A percentile compares a stretch with the other conserved stretches of the same genome.
Conservation (phyloP, 2,888 invertebrate genomes). For the Sceliomorpha sp. region DNA sequence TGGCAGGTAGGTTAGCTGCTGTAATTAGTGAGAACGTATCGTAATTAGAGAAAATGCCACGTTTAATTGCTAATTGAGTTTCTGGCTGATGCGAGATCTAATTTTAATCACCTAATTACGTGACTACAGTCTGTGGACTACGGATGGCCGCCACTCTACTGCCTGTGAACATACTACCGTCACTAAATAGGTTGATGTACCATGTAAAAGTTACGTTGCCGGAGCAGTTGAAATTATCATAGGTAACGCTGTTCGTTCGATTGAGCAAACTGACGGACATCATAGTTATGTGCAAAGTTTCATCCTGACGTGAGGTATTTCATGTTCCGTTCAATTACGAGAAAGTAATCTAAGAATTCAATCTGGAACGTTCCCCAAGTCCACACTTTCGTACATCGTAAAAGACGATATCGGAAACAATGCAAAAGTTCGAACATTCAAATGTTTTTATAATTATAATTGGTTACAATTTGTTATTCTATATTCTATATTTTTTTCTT, state of each 20-base stretch:
- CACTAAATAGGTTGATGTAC: slow-evolving; percentile 45
- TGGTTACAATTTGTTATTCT: no score
- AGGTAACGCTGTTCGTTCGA: slow-evolving; percentile 2
- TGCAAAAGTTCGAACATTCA: no score
- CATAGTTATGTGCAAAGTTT: no score
- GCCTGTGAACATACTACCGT: slow-evolving; percentile 66
- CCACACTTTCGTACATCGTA: no score
- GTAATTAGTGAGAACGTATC: slow-evolving; percentile 82
- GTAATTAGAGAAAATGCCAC: slow-evolving; percentile 84
- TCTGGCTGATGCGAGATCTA: slow-evolving; percentile 83
- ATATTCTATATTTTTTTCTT: no score
- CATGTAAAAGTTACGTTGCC: slow-evolving; percentile 29
- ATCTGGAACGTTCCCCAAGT: no score
- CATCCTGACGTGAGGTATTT: no score
- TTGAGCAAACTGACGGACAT: no score
- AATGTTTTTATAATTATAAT: no score
- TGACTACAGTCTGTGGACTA: slow-evolving; percentile 80
- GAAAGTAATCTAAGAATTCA: no score
- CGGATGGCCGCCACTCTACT: slow-evolving; percentile 69
- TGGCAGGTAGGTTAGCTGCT: slow-evolving; percentile 71
- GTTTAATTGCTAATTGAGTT: slow-evolving; percentile 84
- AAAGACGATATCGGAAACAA: no score
- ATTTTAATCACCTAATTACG: slow-evolving; percentile 84
- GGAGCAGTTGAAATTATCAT: slow-evolving; percentile 32
- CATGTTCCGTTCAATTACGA: no score